phyloP scores from a whole-genome alignment of 2,888 invertebrate genomes.

The Balanococcus diminutus region DNA sequence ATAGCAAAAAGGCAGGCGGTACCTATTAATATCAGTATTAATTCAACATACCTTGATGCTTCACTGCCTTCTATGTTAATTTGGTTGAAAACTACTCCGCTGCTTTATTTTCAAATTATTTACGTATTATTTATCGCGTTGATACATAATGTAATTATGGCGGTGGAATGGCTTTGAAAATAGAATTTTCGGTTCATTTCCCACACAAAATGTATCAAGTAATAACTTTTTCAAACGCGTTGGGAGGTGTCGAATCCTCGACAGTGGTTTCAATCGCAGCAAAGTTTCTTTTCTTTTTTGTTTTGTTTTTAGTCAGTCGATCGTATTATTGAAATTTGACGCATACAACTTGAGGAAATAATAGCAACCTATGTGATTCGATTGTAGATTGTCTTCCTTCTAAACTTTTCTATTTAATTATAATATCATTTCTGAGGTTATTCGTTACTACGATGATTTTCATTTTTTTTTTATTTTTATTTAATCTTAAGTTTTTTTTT shows the following conservation, averaged over 20 bases:
- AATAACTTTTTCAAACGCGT: too few relatives aligned
- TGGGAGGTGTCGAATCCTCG: too few relatives aligned
- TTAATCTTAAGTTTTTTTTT: too few relatives aligned
- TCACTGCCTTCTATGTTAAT: not conserved
- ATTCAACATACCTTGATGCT: not conserved
- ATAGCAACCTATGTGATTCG: slow-evolving; percentile 26
- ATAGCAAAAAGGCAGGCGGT: not conserved
- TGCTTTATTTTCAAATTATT: not conserved
- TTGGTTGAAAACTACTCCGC: not conserved
- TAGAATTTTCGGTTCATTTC: too few relatives aligned
- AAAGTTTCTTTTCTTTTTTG: not conserved
- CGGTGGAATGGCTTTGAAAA: too few relatives aligned
- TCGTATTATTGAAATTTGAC: not conserved
- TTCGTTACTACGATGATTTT: not conserved
- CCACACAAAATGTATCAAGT: too few relatives aligned
- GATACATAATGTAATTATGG: too few relatives aligned
- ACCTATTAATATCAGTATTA: not conserved
- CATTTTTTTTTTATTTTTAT: not conserved
- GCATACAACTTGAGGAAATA: not conserved
- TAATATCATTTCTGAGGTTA: slow-evolving; percentile 27
- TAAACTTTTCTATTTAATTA: slow-evolving; percentile 20
- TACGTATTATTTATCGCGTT: too few relatives aligned
- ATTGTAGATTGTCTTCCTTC: slow-evolving; percentile 49
- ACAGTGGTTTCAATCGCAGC: too few relatives aligned
- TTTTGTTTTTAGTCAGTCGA: not conserved